These are phyloP conservation scores for Sinodicranocentrus sp. DNA, from an alignment of 2,888 invertebrate genomes.

Conservation along the genomic window DNA sequence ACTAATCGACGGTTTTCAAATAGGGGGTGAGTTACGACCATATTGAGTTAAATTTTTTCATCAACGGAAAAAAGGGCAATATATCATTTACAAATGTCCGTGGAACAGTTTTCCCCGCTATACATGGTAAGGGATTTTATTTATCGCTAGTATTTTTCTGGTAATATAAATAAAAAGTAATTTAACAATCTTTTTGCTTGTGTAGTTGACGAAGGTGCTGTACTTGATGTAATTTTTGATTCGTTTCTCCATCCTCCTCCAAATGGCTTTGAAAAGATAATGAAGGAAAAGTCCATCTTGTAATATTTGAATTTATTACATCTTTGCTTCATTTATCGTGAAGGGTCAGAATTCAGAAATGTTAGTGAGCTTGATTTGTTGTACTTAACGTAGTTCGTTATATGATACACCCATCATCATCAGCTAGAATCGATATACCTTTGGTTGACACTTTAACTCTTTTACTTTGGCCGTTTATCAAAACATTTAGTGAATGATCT, in stretches of 20 bases:
- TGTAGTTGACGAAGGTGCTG: constrained; percentile 97
- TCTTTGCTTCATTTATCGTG: too few species aligned
- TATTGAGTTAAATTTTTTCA: constrained; percentile 94
- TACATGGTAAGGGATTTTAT: constrained; percentile 86
- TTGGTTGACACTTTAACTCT: too few species aligned
- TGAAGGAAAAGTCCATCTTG: constrained; percentile 97
- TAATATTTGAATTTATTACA: constrained; percentile 80
- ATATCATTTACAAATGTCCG: constrained; percentile 92
- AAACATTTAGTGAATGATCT: too few species aligned
- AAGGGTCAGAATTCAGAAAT: too few species aligned
- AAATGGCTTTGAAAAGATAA: constrained; percentile 94
- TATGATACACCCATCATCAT: too few species aligned
- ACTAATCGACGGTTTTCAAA: constrained; percentile 73
- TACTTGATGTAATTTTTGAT: constrained; percentile 95
- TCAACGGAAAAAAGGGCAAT: constrained; percentile 93
- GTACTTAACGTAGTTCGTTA: too few species aligned
- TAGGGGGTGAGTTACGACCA: constrained; percentile 97
- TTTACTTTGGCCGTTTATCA: too few species aligned
- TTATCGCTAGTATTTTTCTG: background rate
- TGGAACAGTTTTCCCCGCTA: constrained; percentile 93
- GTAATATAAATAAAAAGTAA: constrained; percentile 29
- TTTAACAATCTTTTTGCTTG: background rate
- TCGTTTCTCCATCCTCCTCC: constrained; percentile 91
- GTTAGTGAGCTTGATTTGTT: too few species aligned
- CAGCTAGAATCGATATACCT: too few species aligned